Evolutionary conservation across 2,113 vertebrate genomes (phyloP), one percentile per base, ranked within the genome.

Genomic region (Mus musculus): DNA sequence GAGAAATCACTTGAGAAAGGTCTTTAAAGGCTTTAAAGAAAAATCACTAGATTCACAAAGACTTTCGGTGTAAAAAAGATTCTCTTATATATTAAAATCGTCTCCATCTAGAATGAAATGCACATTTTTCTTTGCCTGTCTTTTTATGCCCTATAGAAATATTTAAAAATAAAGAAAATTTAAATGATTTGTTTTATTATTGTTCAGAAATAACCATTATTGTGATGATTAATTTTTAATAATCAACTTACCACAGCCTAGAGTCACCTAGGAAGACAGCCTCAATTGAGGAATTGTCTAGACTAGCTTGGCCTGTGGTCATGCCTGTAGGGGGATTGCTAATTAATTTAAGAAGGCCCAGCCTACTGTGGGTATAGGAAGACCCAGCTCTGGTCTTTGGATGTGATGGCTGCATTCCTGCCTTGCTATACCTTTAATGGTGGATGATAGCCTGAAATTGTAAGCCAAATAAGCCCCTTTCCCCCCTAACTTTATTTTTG

Each of bases 91-190:
- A 85, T 36, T 90, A 30, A 36, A 82, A 89, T 24, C 30, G 19
- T 71, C 52, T 91, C 93, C 94, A 56, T 93, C 95, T 85, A 76
- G 67, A 91, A 78, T 78, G 42, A 85, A 96, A 80, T 75, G 33
- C 7, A 19, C 54, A 39, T 54, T 90, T 94, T 82, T 39, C 63
- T 95, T 24, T 71, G 13, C 94, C 89, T 65, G 77, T 94, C 81
- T 65, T 46, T 93, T 90, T 86, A 72, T 0, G 86, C 84, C 75
- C 42, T 94, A 54, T 61, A 73, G 49, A 95, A 90, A 77, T 82
- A 85, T 52, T 59, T 17, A 46, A 89, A 77, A 89, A 36, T 14
- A 22, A 77, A 49, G 24, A 76, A 77, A 91, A 91, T 24, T 49
- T 69, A 94, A 84, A 75, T 77, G 56, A 82, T 24, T 67, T 86